Evolutionary conservation across 2,888 invertebrate genomes (phyloP).

Genomic region (Phlogophora meticulosa): DNA sequence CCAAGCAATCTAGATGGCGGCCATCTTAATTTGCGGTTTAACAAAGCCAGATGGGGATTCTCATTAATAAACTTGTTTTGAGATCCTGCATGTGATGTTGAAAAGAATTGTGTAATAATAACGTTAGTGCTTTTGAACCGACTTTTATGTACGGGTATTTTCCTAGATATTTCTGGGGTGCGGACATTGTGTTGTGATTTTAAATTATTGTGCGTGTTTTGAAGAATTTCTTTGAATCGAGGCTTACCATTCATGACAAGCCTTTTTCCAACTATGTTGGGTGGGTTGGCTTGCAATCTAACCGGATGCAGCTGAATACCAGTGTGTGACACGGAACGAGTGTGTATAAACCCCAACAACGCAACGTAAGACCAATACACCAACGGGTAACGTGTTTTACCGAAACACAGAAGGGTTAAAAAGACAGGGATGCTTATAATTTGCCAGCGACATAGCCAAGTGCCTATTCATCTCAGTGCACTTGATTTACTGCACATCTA

Average conservation of each 20-base stretch:
- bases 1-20: constrained; percentile 51
- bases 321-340: too few species aligned
- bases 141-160: neutral
- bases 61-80: constrained; percentile 56
- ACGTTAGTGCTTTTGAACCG: constrained; percentile 26
- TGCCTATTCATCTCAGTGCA: constrained; percentile 37
- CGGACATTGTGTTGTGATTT: neutral
- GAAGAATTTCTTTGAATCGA: neutral
- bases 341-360: too few species aligned
- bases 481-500: constrained; percentile 32
- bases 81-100: constrained; percentile 35
- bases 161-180: neutral
- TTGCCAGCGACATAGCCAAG: constrained; percentile 17
- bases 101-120: constrained; percentile 34
- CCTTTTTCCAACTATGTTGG: too few species aligned
- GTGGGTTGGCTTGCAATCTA: too few species aligned
- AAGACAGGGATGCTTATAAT: neutral
- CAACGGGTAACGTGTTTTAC: too few species aligned
- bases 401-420: too few species aligned
- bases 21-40: constrained; percentile 61
- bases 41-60: constrained; percentile 61
- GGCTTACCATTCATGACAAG: too few species aligned
- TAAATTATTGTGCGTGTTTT: neutral
- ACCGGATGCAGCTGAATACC: too few species aligned
- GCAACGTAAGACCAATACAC: too few species aligned